A percentile compares a stretch with the other conserved stretches of the same genome.
Evolutionary conservation across 2,888 invertebrate genomes (phyloP).

Genomic region (Phrixothrix hirtus): DNA sequence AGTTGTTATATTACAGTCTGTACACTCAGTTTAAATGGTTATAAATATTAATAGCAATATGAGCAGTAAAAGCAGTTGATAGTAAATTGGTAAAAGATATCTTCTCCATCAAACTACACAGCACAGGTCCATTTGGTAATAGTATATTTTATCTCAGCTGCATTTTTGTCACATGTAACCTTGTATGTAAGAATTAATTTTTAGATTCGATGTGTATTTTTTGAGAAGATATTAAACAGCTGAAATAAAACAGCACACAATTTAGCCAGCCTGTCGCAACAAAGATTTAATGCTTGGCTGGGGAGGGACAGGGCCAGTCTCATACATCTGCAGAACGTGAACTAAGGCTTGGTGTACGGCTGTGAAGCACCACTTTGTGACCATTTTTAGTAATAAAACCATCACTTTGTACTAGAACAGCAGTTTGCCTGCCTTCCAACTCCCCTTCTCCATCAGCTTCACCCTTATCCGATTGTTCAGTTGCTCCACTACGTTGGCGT

Average conservation of each 20-base stretch:
- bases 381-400: conserved; percentile 83
- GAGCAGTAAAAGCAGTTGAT: conserved; percentile 52
- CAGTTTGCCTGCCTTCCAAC: conserved; percentile 67
- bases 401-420: conserved; percentile 83
- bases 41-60: conserved; percentile 43
- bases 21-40: conserved; percentile 22
- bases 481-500: conserved; percentile 65
- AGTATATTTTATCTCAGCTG: conserved; percentile 48
- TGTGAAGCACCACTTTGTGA: conserved; percentile 88
- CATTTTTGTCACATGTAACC: conserved; percentile 34
- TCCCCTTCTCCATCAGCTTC: conserved; percentile 43
- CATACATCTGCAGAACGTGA: conserved; percentile 85
- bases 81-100: conserved; percentile 46
- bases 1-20: conserved; percentile 15
- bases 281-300: conserved; percentile 50
- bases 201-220: conserved; percentile 41
- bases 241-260: conserved; percentile 45
- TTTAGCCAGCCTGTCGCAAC: conserved; percentile 42
- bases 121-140: conserved; percentile 42
- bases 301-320: conserved; percentile 75
- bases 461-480: conserved; percentile 60
- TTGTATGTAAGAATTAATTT: conserved; percentile 20
- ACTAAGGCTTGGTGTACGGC: conserved; percentile 82
- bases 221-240: conserved; percentile 33
- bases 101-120: conserved; percentile 58